Evolutionary conservation across 2,888 invertebrate species (phyloP).

Genomic region (Latrodectus hesperus): DNA sequence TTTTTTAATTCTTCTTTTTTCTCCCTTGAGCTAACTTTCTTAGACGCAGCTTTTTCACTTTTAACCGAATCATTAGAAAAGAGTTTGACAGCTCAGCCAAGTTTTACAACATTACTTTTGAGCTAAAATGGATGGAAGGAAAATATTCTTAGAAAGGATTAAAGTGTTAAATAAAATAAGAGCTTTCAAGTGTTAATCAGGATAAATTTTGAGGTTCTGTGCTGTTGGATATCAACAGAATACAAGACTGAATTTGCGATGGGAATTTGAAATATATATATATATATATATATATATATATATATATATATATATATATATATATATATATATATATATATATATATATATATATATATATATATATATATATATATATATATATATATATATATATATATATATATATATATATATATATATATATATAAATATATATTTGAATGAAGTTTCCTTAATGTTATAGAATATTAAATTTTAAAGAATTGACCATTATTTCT

Average conservation of each 20-base stretch:
- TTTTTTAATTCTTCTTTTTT: background rate
- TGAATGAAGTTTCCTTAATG: background rate
- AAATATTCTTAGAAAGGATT: background rate
- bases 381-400: slow-evolving; percentile 11
- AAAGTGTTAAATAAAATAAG: background rate
- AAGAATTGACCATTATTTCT: no score
- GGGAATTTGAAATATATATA: background rate
- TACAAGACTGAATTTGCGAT: background rate
- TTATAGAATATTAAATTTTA: background rate
- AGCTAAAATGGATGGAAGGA: background rate
- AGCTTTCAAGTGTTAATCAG: background rate
- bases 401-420: slow-evolving; percentile 11
- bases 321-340: slow-evolving; percentile 14
- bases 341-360: slow-evolving; percentile 14
- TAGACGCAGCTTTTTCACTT: background rate
- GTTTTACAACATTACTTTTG: background rate
- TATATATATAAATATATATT: background rate
- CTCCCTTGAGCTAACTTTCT: background rate
- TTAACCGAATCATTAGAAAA: background rate
- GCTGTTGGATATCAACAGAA: background rate
- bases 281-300: slow-evolving; percentile 9
- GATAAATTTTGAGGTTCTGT: background rate
- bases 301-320: slow-evolving; percentile 14
- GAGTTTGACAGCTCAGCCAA: background rate
- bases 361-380: slow-evolving; percentile 14